phyloP scores from a whole-genome alignment of 1,140 invertebrate species.

The Megalopta genalis region DNA sequence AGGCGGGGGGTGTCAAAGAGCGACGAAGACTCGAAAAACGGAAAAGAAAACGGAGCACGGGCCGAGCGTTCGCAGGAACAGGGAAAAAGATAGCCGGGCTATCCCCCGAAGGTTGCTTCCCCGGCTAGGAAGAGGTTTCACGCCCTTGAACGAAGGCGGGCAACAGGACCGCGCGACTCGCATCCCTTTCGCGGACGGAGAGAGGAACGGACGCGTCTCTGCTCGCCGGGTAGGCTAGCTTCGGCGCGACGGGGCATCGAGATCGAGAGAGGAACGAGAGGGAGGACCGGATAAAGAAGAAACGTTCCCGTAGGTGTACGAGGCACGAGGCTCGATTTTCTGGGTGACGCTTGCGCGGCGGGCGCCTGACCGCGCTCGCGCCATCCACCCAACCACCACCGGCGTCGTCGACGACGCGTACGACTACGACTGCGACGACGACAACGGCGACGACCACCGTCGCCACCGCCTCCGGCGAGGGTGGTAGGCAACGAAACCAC shows the following conservation, averaged over 20 bases:
- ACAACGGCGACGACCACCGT: conserved; percentile 14
- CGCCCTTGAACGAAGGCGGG: conserved; percentile 77
- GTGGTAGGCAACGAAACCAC: conserved; percentile 24
- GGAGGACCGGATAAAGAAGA: neutral
- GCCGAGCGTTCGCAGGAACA: neutral
- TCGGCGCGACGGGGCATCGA: neutral
- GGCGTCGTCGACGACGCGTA: neutral
- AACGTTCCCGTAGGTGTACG: neutral
- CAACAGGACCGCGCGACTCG: conserved; percentile 68
- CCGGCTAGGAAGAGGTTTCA: conserved; percentile 60
- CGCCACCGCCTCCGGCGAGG: conserved; percentile 7
- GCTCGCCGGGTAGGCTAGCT: neutral
- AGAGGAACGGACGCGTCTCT: conserved; percentile 42
- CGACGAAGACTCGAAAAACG: conserved; percentile 34
- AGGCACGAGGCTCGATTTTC: conserved; percentile 62
- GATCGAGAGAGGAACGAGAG: too few relatives aligned
- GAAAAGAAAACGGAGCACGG: neutral
- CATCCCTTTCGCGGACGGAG: conserved; percentile 45
- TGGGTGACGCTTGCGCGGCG: conserved; percentile 73
- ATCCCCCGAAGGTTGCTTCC: conserved; percentile 67
- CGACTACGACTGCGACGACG: too few relatives aligned
- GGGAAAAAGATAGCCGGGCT: neutral
- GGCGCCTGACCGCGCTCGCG: conserved; percentile 26
- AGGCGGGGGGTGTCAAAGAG: neutral
- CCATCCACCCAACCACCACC: conserved; percentile 13